Evolutionary conservation across 2,888 invertebrate species (phyloP), one percentile per base, ranked within the genome.

Genomic region (Lycocerus yunnanus): DNA sequence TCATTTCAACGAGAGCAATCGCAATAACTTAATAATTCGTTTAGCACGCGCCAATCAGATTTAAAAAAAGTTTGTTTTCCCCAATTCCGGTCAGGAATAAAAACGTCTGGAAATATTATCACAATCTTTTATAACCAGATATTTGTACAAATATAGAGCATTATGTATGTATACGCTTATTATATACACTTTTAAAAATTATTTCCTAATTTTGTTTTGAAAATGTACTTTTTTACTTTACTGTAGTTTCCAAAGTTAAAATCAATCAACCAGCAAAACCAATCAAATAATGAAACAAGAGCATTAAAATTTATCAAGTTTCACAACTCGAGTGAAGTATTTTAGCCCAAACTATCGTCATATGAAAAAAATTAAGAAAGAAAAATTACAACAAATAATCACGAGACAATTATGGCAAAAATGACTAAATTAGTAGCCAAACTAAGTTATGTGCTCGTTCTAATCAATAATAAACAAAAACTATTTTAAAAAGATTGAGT

Each of bases 51-150:
- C 61, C 13, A 20, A n/a, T 63, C 13, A 43, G 67, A 71, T 24
- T 15, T 58, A 60, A 20, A 66, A 71, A 71, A 71, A 72, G 24
- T 61, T 68, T 14, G 65, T 75, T 71, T 65, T 71, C 59, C 66
- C 73, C 69, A 69, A 66, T 21, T 78, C 75, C 75, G 76, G 77
- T 76, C 75, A 73, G 66, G 16, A 63, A 63, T 63, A 63, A 76
- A 77, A 74, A 78, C 76, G 43, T 76, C 75, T 79, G 78, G 80
- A 79, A 80, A 80, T 80, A 80, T 77, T 78, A 80, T 79, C 79
- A 80, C 79, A 78, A 77, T 78, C 74, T 75, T 79, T 78, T 79
- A 78, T 78, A 78, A 74, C 77, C 78, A 80, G 78, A 80, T 79
- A 43, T 43, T 43, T 43, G 43, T 43, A 43, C 43, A 43, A 43